phyloP scores from a whole-genome alignment of 1,140 invertebrate genomes.

The Calycopis cecrops region DNA sequence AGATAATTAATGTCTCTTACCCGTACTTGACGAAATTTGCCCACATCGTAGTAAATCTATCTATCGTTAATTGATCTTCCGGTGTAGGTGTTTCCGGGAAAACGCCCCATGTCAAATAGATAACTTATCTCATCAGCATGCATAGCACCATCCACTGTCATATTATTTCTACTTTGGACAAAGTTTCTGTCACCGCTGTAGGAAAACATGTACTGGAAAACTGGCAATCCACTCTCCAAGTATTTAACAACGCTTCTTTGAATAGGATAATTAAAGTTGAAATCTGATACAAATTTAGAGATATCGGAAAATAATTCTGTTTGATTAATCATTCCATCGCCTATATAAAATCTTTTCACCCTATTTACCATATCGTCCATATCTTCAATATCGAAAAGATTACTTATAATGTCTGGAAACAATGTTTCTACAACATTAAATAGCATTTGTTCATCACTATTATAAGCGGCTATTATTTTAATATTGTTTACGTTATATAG shows the following conservation, averaged over 20 bases:
- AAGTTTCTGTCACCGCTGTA: constrained; percentile 31
- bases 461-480: constrained; percentile 23
- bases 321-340: constrained; percentile 22
- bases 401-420: background rate
- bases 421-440: background rate
- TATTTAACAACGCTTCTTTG: constrained; percentile 25
- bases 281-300: constrained; percentile 28
- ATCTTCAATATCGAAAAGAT: constrained; percentile 13
- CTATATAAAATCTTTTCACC: constrained; percentile 31
- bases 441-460: constrained; percentile 21
- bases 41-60: constrained; percentile 35
- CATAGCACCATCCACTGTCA: constrained; percentile 22
- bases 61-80: constrained; percentile 27
- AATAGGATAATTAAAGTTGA: constrained; percentile 24
- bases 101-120: constrained; percentile 26
- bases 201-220: constrained; percentile 33
- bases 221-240: constrained; percentile 22
- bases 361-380: constrained; percentile 18
- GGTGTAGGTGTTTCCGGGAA: constrained; percentile 7
- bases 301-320: constrained; percentile 16
- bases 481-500: constrained; percentile 21
- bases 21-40: constrained; percentile 38
- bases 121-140: constrained; percentile 37
- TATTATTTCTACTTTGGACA: constrained; percentile 13
- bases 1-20: constrained; percentile 16